Conservation (phyloP, 2,113 vertebrate genomes). For the cat (Felis catus) region DNA sequence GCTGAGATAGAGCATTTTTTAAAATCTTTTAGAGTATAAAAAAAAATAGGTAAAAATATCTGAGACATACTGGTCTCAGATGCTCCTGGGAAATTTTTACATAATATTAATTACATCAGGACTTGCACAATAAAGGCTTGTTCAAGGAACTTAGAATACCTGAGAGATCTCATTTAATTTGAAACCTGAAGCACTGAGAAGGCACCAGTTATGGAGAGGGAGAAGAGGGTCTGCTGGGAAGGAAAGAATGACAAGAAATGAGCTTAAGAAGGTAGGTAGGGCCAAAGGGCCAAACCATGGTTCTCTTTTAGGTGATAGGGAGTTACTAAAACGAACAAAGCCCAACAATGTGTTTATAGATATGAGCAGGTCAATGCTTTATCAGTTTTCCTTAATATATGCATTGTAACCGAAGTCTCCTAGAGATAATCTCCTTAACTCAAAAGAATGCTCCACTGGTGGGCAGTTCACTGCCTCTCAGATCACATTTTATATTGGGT, state of each 20-base stretch:
- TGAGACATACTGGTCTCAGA: not conserved
- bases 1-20: not conserved
- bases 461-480: not conserved
- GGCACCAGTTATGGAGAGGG: not conserved
- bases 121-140: not conserved
- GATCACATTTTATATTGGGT: not conserved
- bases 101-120: not conserved
- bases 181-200: not conserved
- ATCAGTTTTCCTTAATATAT: not conserved
- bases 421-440: not conserved
- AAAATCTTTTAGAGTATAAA: not conserved
- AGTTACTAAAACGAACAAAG: not conserved
- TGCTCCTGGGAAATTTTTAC: too few relatives aligned
- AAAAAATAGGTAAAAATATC: conserved; percentile 7
- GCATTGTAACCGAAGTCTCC: not conserved
- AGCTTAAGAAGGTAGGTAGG: not conserved
- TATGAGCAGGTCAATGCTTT: not conserved
- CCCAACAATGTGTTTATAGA: not conserved
- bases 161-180: not conserved
- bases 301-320: not conserved
- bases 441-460: not conserved
- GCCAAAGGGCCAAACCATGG: not conserved
- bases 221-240: not conserved
- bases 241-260: not conserved
- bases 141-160: not conserved